Evolutionary conservation across 2,888 invertebrate species (phyloP), one percentile per base, ranked within the genome.

Genomic region (Idaea dimidiata): DNA sequence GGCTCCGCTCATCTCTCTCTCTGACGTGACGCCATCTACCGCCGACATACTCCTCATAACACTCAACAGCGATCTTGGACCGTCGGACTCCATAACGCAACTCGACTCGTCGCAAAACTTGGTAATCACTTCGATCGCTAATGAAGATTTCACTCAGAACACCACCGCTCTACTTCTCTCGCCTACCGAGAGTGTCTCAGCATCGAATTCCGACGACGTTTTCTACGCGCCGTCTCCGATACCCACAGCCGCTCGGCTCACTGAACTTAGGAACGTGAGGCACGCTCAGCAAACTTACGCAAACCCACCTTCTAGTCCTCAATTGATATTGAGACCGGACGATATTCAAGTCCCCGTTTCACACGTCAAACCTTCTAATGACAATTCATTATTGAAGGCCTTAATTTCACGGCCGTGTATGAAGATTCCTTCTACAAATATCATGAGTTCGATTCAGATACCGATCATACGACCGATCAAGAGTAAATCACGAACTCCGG

Each of bases 401-500:
- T 18, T 56, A 10, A 56, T 56, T 56, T 18, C 17, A 0, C 17
- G 56, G 8, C 56, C 56, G 10, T 17, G 17, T 17, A 17, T 56
- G 17, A 54, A 54, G 17, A 17, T 54, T n/a, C 54, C 54, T 17
- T 7, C 54, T 16, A 16, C 54, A n/a, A 54, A 17, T 18, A 18
- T 56, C 14, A 56, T 56, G 56, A 56, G 56, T 10, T 16, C 54
- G 6, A 54, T 54, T n/a, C n/a, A 54, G 4, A 54, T 54, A n/a
- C 54, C 54, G 17, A 54, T 16, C 54, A 54, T 16, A 17, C 7
- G 43, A 8, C 43, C 43, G 7, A 43, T 43, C 43, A 8, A 43
- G 43, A 43, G 10, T 7, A 43, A 43, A 14, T n/a, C n/a, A n/a
- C 43, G 43, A 43, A 43, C 43, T 43, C 24, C 24, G 24, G 5